phyloP scores from a whole-genome alignment of 2,797 vertebrate genomes.

The Sebastes minor region DNA sequence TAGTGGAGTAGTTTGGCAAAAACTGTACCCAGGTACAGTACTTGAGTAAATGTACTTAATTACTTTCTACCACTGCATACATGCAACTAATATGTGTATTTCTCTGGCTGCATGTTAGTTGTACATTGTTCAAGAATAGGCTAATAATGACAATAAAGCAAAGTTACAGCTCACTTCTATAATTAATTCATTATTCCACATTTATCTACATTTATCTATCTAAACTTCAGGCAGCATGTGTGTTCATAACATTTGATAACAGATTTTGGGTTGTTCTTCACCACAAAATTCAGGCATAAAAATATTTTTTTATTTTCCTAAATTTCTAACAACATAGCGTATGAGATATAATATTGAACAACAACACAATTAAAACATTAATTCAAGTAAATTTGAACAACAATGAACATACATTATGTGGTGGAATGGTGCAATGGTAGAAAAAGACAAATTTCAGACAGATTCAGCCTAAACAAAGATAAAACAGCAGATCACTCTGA shows the following conservation, averaged over 20 bases:
- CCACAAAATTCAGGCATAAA: slow-evolving; percentile 2
- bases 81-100: too few relatives aligned
- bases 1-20: background rate
- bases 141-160: background rate
- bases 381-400: slow-evolving; percentile 50
- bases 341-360: background rate
- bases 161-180: background rate
- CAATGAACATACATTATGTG: background rate
- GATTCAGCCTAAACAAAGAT: background rate
- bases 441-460: background rate
- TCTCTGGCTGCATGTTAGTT: too few relatives aligned
- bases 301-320: slow-evolving; percentile 28
- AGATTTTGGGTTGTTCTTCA: background rate
- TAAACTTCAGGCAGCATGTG: background rate
- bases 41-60: background rate
- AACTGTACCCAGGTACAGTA: background rate
- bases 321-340: background rate
- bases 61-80: too few relatives aligned
- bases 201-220: background rate
- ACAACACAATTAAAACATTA: background rate
- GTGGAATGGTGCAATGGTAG: background rate
- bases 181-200: background rate
- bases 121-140: too few relatives aligned
- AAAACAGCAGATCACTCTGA: background rate
- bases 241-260: background rate